These are phyloP conservation scores for Pyrochroa serraticornis DNA, from an alignment of 2,888 invertebrate species.

Conservation along the genomic window DNA sequence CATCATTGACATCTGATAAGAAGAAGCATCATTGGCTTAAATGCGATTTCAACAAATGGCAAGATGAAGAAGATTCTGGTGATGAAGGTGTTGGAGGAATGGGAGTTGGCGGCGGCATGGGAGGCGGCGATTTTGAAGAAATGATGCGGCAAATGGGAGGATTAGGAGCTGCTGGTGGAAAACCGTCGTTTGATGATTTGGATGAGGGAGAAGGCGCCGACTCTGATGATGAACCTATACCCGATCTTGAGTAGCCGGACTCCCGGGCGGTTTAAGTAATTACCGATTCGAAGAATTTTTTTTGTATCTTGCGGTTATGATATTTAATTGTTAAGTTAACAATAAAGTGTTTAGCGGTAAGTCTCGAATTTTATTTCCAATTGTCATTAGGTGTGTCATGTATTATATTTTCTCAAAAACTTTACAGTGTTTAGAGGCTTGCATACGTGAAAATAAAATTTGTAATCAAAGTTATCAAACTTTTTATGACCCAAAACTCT, in stretches of 20 bases:
- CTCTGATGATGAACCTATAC: conserved; percentile 81
- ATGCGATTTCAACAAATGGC: conserved; percentile 98
- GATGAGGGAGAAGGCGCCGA: conserved; percentile 67
- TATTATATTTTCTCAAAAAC: not conserved
- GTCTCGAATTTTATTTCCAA: conserved; percentile 20
- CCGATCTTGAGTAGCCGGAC: conserved; percentile 70
- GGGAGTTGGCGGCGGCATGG: conserved; percentile 56
- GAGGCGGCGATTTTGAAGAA: conserved; percentile 67
- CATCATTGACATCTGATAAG: conserved; percentile 81
- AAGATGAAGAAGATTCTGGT: conserved; percentile 93
- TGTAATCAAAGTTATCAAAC: too few species aligned
- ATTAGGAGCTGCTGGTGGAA: conserved; percentile 63
- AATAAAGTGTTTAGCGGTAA: conserved; percentile 28
- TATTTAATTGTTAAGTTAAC: conserved; percentile 27
- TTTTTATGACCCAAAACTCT: too few species aligned
- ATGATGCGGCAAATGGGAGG: conserved; percentile 79
- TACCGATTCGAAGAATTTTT: conserved; percentile 5
- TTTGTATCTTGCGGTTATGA: conserved; percentile 14
- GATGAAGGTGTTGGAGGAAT: conserved; percentile 68
- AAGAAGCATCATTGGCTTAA: conserved; percentile 95
- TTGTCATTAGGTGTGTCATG: conserved; percentile 17
- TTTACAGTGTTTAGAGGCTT: too few species aligned
- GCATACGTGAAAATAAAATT: too few species aligned
- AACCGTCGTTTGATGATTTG: conserved; percentile 77
- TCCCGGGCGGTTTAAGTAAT: conserved; percentile 3